Evolutionary conservation across 2,113 vertebrate species (phyloP), one percentile per base, ranked within the genome.

Genomic region (Perognathus longimembris): DNA sequence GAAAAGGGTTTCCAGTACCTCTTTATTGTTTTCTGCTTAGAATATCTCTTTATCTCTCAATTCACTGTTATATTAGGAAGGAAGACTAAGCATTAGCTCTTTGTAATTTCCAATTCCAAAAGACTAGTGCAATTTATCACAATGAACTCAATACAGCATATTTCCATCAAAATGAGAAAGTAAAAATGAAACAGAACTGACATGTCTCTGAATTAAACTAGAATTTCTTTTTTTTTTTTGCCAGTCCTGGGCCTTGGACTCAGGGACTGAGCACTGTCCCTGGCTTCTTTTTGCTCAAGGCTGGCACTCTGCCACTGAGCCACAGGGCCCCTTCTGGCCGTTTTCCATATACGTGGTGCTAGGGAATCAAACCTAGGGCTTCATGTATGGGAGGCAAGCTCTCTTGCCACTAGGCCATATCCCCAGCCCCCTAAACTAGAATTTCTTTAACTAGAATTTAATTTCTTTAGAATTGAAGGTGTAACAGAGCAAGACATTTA

Each of bases 161-260:
- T 90, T 90, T 84, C 9, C 32, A 90, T 45, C 73, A 71, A 75
- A 92, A 79, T 93, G 38, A 66, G 34, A 93, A 87, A 66, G 36
- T 50, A n/a, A 86, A 94, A 83, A 75, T 82, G 75, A 86, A 80
- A 69, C 11, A 73, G 85, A 91, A 57, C 32, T 59, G 78, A 36
- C 7, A 70, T 54, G 14, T 69, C 36, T 80, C 34, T 89, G 70
- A 18, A 54, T 70, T 79, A 71, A 83, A 38, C 70, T 36, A 76
- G n/a, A n/a, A n/a, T n/a, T n/a, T n/a, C n/a, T n/a, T n/a, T n/a
- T n/a, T n/a, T n/a, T n/a, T n/a, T n/a, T n/a, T n/a, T n/a, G n/a
- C n/a, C n/a, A n/a, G n/a, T n/a, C n/a, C n/a, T n/a, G n/a, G n/a
- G n/a, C n/a, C n/a, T n/a, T n/a, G n/a, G n/a, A n/a, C n/a, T n/a